A percentile compares a stretch with the other conserved stretches of the same genome.
Conservation (phyloP, 2,797 vertebrate species). For the Rhynchotus rufescens region DNA sequence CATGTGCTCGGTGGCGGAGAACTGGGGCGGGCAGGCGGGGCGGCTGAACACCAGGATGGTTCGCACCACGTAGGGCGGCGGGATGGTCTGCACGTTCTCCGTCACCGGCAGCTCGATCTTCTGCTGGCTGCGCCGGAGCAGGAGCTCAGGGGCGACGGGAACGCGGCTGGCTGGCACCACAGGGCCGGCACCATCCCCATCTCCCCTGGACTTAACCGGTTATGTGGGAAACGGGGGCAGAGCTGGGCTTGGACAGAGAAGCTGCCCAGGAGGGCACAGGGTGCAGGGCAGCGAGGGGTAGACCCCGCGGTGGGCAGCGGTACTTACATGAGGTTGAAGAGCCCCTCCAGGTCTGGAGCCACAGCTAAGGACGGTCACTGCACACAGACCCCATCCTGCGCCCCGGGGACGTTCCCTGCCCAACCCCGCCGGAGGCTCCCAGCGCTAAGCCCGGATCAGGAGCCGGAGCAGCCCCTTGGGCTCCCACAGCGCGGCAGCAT, state of each 20-base stretch:
- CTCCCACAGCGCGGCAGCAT: too few species aligned
- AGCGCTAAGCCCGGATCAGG: too few species aligned
- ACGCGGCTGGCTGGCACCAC: too few species aligned
- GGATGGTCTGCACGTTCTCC: slow-evolving; percentile 93
- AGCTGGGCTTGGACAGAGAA: background rate
- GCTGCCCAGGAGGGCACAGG: fast-evolving
- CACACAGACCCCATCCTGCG: background rate
- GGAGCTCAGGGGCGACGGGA: background rate
- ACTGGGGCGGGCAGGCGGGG: slow-evolving; percentile 87
- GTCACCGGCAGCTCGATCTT: slow-evolving; percentile 92
- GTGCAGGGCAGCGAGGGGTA: background rate
- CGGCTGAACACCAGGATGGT: slow-evolving; percentile 92
- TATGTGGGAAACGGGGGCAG: background rate
- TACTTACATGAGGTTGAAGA: slow-evolving; percentile 94
- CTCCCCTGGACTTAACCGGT: background rate
- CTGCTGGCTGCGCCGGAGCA: slow-evolving; percentile 82
- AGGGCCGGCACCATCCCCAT: background rate
- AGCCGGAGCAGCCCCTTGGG: too few species aligned
- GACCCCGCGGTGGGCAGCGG: too few species aligned
- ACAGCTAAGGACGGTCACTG: slow-evolving; percentile 75
- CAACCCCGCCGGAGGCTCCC: too few species aligned
- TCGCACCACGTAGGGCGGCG: slow-evolving; percentile 91
- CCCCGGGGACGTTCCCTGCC: too few species aligned
- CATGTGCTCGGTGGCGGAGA: slow-evolving; percentile 87
- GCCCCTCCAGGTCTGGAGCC: slow-evolving; percentile 90